Evolutionary conservation across 64 coral and sea anemone species (phyloP).

Genomic region (Stichodactyla helianthus): DNA sequence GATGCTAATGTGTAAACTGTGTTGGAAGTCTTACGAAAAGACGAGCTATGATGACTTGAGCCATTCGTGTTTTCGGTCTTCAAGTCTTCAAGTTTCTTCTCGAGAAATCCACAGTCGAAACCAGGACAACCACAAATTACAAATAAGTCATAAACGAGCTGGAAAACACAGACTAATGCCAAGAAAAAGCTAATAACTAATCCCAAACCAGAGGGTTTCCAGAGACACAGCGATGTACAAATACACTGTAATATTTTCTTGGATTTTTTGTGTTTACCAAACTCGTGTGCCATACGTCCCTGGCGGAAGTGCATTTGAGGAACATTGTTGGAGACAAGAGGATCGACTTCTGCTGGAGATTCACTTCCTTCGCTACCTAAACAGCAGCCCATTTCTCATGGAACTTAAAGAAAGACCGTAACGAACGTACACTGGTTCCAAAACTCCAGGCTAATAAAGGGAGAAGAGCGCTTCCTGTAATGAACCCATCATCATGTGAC

Average conservation of each 20-base stretch:
- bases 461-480: too few species aligned
- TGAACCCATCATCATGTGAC: too few species aligned
- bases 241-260: conserved; percentile 18
- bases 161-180: conserved; percentile 31
- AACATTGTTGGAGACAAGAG: background rate
- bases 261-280: background rate
- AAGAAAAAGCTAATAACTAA: conserved; percentile 11
- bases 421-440: too few species aligned
- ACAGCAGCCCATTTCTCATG: background rate
- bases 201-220: conserved; percentile 37
- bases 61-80: background rate
- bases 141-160: conserved; percentile 50
- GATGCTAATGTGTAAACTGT: conserved; percentile 42
- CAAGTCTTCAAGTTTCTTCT: background rate
- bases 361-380: background rate
- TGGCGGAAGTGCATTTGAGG: background rate
- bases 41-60: background rate
- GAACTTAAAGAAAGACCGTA: too few species aligned
- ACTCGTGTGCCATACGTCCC: background rate
- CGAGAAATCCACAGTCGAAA: conserved; percentile 47
- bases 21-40: conserved; percentile 44
- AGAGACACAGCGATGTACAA: conserved; percentile 22
- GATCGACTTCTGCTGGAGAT: background rate
- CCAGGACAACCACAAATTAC: conserved; percentile 27
- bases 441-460: too few species aligned